Percentiles rank a stretch among this genome's conserved stretches.
phyloP scores from a whole-genome alignment of 2,797 vertebrate genomes.

The Myotis vivesi region DNA sequence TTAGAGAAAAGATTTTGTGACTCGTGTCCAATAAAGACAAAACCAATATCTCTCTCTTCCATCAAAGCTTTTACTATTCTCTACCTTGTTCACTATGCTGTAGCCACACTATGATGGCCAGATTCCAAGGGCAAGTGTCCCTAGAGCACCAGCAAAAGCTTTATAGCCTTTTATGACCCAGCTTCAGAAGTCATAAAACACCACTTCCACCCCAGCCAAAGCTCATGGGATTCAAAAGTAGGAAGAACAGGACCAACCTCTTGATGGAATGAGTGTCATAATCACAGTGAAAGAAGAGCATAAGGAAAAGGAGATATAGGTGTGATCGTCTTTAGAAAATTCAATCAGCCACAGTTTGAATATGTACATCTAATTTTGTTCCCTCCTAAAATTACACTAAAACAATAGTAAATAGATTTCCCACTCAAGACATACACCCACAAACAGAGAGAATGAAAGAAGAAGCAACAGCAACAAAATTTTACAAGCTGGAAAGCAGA shows the following conservation, averaged over 20 bases:
- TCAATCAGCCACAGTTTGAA: neutral
- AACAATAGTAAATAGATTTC: constrained; percentile 42
- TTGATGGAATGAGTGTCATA: neutral
- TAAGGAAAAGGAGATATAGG: neutral
- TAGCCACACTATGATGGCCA: neutral
- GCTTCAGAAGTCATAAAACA: neutral
- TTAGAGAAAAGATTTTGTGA: neutral
- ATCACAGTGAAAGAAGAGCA: neutral
- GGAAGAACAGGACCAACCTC: neutral
- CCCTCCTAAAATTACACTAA: constrained; percentile 24
- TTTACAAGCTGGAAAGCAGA: constrained; percentile 60
- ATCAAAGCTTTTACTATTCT: neutral
- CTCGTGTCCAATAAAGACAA: neutral
- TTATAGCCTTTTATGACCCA: neutral
- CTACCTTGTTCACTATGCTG: neutral
- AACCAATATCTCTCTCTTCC: neutral
- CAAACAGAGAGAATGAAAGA: constrained; percentile 17
- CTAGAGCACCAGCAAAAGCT: neutral
- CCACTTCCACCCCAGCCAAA: neutral
- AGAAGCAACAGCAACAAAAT: neutral
- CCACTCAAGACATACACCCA: neutral
- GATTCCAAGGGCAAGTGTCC: neutral
- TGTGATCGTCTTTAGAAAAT: neutral
- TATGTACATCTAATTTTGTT: neutral
- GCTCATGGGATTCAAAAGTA: neutral